Evolutionary conservation across 2,797 vertebrate genomes (phyloP).

Genomic region (Pantherophis vulpinus): DNA sequence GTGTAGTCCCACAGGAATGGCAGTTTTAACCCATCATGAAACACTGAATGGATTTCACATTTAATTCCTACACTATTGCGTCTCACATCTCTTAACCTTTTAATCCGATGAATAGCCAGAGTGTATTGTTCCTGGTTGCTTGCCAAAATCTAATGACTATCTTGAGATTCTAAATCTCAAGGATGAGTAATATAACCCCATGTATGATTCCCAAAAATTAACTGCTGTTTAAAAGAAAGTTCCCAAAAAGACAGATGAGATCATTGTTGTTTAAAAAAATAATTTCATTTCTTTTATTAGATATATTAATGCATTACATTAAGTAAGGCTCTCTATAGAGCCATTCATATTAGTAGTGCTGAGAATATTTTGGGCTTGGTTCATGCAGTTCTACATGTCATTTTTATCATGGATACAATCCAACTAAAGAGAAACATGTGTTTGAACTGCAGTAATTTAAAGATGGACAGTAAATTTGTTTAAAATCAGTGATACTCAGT

Average conservation of each 20-base stretch:
- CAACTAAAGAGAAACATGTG: not conserved
- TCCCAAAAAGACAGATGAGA: conserved; percentile 47
- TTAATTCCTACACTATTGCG: conserved; percentile 62
- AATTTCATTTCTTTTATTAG: not conserved
- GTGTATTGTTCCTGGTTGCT: conserved; percentile 66
- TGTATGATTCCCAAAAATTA: conserved; percentile 48
- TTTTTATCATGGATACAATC: not conserved
- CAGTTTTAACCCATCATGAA: conserved; percentile 4
- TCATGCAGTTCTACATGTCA: conserved; percentile 13
- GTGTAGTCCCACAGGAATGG: not conserved
- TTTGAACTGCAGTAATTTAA: not conserved
- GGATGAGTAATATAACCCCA: conserved; percentile 56
- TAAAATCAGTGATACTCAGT: not conserved
- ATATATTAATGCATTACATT: not conserved
- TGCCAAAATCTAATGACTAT: conserved; percentile 66
- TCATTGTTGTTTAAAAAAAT: conserved; percentile 9
- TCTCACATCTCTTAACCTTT: conserved; percentile 62
- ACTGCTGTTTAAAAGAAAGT: conserved; percentile 46
- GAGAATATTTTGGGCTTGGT: conserved; percentile 8
- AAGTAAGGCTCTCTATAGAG: not conserved
- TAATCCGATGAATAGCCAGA: conserved; percentile 63
- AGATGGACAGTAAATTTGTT: not conserved
- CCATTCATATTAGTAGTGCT: conserved; percentile 34
- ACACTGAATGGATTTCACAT: conserved; percentile 27
- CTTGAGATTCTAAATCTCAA: conserved; percentile 65